These are phyloP conservation scores for Coracopsis vasa DNA, from an alignment of 2,113 vertebrate genomes.

Conservation along the genomic window DNA sequence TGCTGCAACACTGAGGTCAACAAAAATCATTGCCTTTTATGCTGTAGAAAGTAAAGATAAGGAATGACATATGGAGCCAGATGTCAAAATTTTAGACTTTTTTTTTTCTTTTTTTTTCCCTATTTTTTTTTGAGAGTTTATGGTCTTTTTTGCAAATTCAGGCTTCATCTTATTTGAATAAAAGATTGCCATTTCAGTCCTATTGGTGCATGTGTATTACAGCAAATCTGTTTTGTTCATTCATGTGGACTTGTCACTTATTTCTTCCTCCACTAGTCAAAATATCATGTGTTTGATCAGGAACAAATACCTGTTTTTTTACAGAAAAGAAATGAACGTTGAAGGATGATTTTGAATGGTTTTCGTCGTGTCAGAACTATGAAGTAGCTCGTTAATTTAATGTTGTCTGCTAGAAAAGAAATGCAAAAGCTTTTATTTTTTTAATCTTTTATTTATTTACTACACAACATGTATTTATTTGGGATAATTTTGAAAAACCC, in stretches of 20 bases:
- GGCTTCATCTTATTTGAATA: neutral
- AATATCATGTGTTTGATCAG: neutral
- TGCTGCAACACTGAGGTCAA: neutral
- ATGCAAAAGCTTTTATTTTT: neutral
- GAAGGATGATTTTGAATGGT: neutral
- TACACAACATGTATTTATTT: neutral
- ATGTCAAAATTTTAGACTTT: neutral
- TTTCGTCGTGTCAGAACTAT: neutral
- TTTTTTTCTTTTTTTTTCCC: accelerated
- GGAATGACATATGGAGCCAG: neutral
- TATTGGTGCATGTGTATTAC: neutral
- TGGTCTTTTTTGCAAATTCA: neutral
- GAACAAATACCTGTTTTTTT: neutral
- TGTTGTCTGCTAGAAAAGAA: neutral
- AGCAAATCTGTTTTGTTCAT: neutral
- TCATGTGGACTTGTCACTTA: neutral
- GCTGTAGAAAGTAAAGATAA: neutral
- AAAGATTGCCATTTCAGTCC: neutral
- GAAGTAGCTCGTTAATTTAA: neutral
- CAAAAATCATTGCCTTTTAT: neutral
- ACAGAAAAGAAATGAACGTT: neutral
- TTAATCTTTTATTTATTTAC: neutral
- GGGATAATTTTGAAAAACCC: conserved; percentile 1
- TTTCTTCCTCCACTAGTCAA: neutral
- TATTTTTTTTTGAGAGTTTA: neutral